phyloP scores from a whole-genome alignment of 2,113 vertebrate species.

The Malurus cyaneus region DNA sequence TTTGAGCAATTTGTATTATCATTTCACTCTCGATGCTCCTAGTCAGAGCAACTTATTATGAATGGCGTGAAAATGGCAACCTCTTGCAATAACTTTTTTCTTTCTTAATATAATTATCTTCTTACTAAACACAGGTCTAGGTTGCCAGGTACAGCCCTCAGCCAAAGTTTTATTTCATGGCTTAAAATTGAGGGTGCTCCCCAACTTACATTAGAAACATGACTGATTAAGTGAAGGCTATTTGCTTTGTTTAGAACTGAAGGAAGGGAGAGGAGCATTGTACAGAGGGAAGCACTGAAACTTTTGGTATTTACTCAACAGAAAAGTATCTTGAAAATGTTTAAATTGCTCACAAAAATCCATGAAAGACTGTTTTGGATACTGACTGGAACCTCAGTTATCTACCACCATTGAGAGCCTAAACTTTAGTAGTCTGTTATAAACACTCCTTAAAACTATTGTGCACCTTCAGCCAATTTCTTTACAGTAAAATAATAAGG shows the following conservation, averaged over 20 bases:
- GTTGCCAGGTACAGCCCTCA: conserved; percentile 28
- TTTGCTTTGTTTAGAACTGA: conserved; percentile 32
- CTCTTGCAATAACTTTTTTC: conserved; percentile 35
- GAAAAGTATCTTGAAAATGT: background rate
- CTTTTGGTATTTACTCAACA: background rate
- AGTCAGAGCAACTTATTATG: conserved; percentile 70
- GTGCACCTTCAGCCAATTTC: background rate
- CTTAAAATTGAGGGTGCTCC: conserved; percentile 6
- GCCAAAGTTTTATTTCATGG: background rate
- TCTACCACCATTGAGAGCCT: background rate
- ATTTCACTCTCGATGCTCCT: conserved; percentile 70
- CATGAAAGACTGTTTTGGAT: background rate
- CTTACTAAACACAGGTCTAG: conserved; percentile 39
- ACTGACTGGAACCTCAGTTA: background rate
- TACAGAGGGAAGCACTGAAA: background rate
- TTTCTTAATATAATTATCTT: conserved; percentile 62
- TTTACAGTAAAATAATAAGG: background rate
- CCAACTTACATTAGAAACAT: conserved; percentile 14
- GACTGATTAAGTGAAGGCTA: background rate
- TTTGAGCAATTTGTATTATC: conserved; percentile 70
- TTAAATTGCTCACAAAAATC: background rate
- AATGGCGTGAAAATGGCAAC: conserved; percentile 77
- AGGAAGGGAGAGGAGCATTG: background rate
- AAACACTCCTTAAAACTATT: background rate
- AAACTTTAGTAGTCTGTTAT: background rate